Percentiles rank a stretch among this genome's conserved stretches.
Evolutionary conservation across 1,140 invertebrate genomes (phyloP).

Genomic region (Conus betulinus): DNA sequence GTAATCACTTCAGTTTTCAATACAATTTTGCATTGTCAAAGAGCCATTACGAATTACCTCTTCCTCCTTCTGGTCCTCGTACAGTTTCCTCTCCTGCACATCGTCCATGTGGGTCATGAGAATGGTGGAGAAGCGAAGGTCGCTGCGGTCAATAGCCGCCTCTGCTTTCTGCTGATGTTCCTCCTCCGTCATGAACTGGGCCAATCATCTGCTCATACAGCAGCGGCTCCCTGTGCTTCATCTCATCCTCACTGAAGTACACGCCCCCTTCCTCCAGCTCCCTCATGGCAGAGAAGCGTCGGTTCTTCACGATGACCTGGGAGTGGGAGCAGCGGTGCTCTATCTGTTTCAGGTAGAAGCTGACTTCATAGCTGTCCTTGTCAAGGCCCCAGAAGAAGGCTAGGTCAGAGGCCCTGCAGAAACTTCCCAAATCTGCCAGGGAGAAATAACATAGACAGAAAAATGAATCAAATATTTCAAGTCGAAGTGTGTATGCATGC

Average conservation of each 20-base stretch:
- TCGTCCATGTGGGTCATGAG: conserved; percentile 77
- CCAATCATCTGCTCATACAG: conserved; percentile 93
- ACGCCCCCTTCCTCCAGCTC: conserved; percentile 82
- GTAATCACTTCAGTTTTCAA: too few species aligned
- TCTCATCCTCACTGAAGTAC: conserved; percentile 94
- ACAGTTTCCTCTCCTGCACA: conserved; percentile 80
- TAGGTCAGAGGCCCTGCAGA: conserved; percentile 76
- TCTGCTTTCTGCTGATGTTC: conserved; percentile 80
- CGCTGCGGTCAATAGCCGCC: conserved; percentile 55
- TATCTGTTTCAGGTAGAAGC: conserved; percentile 79
- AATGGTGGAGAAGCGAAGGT: conserved; percentile 74
- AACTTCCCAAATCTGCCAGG: conserved; percentile 82
- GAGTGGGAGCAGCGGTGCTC: conserved; percentile 66
- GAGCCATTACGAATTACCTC: conserved; percentile 73
- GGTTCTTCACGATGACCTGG: conserved; percentile 84
- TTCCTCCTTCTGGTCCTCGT: conserved; percentile 81
- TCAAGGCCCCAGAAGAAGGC: conserved; percentile 79
- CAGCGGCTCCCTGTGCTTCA: conserved; percentile 93
- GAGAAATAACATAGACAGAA: not conserved
- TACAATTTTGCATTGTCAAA: too few species aligned
- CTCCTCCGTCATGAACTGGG: conserved; percentile 86
- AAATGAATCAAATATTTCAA: not conserved
- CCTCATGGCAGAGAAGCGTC: conserved; percentile 88
- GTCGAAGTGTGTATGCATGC: not conserved
- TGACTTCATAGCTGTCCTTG: conserved; percentile 79